Evolutionary conservation across 2,797 vertebrate genomes (phyloP), one percentile per base, ranked within the genome.

Genomic region (Furcifer pardalis): DNA sequence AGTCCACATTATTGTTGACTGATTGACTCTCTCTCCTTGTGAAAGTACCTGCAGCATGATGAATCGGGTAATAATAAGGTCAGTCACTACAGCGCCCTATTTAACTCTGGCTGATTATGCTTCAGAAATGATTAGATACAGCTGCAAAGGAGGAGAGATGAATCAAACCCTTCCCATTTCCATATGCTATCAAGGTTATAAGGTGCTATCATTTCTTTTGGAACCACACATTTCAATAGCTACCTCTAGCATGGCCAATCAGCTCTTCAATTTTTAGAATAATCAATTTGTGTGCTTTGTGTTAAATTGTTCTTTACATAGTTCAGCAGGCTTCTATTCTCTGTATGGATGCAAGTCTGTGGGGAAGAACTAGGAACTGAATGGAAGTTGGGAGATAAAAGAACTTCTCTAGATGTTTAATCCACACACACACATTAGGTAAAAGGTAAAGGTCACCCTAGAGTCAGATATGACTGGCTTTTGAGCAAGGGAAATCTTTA

Each of bases 11-110:
- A 85, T 89, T 86, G 84, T 89, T 93, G 93, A 95, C 86, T 88
- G 92, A 95, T 94, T 91, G 68, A 93, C 83, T 74, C 88, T 73
- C 74, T 89, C 91, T 91, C 86, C 91, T 90, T 84, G 86, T 92
- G 69, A 73, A 90, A 90, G 69, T 89, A 82, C 89, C 82, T 93
- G 17, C 23, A 91, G 68, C 85, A 87, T 90, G 90, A 86, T 86
- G 87, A 94, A 92, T 90, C 91, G 89, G 86, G 79, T 89, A 93
- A 94, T 94, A 95, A 92, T 95, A 87, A 93, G 88, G 92, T 93
- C 90, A 94, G 88, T 83, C 87, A 88, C 71, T 89, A 79, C 72
- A 86, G 60, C 23, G 92, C 91, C 93, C 78, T 65, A 89, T 84
- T 93, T 93, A 91, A 84, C 75, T 93, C 68, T 13, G 77, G 82